These are phyloP conservation scores for Eriosoma lanigerum DNA, from an alignment of 1,140 invertebrate genomes.

Conservation along the genomic window DNA sequence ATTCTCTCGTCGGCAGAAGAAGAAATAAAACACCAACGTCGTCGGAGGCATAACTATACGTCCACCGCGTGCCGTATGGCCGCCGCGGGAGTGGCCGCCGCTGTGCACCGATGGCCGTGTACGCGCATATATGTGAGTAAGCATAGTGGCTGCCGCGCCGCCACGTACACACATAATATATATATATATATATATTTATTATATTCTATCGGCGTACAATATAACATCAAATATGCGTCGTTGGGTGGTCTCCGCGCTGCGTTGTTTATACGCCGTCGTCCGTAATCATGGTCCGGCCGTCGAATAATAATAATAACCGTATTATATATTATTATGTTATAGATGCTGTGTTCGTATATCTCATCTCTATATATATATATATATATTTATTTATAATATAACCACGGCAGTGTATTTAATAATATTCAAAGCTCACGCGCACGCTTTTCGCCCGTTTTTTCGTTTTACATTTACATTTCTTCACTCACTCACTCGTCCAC, in stretches of 20 bases:
- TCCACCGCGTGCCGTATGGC: conserved; percentile 28
- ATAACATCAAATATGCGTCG: conserved; percentile 5
- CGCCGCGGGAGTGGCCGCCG: conserved; percentile 35
- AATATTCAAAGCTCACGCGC: conserved; percentile 47
- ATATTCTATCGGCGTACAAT: not conserved
- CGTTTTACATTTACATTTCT: conserved; percentile 1
- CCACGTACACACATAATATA: not conserved
- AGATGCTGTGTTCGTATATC: too few species aligned
- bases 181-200: not conserved
- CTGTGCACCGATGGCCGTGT: not conserved
- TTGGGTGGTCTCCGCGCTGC: conserved; percentile 36
- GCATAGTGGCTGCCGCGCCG: not conserved
- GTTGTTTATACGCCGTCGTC: conserved; percentile 24
- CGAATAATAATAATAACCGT: conserved; percentile 1
- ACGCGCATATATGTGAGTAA: not conserved
- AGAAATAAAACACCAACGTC: not conserved
- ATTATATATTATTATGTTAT: too few species aligned
- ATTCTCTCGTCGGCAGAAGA: too few species aligned
- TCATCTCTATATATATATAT: too few species aligned
- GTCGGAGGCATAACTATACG: not conserved
- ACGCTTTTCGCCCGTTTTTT: conserved; percentile 42
- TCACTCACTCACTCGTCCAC: not conserved
- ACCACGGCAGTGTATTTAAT: not conserved
- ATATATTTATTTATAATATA: too few species aligned
- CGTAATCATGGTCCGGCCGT: too few species aligned